Percentiles rank a stretch among this genome's conserved stretches.
phyloP scores from a whole-genome alignment of 2,113 vertebrate species.

The Oreochromis spilurus region DNA sequence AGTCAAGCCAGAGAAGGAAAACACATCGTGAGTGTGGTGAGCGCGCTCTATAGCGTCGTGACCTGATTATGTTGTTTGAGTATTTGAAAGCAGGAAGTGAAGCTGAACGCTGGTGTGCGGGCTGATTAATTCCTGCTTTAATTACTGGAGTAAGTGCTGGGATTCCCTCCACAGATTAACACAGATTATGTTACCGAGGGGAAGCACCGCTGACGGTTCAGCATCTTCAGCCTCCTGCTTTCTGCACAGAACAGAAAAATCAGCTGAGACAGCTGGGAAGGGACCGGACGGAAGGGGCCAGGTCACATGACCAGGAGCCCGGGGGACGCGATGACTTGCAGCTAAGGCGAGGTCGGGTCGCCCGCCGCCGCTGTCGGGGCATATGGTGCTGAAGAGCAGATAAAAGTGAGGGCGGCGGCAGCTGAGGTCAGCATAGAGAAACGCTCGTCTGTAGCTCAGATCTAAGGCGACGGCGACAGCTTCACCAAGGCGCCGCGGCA shows the following conservation, averaged over 20 bases:
- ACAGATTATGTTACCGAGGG: not conserved
- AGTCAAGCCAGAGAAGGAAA: fast-evolving
- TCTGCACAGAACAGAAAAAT: not conserved
- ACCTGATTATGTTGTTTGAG: not conserved
- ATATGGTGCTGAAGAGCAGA: not conserved
- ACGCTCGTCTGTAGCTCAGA: not conserved
- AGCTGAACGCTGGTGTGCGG: not conserved
- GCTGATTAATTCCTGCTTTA: not conserved
- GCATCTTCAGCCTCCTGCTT: not conserved
- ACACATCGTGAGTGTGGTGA: not conserved
- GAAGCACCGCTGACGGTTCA: not conserved
- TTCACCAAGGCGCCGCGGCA: fast-evolving
- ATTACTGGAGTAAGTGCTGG: not conserved
- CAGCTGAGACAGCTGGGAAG: not conserved
- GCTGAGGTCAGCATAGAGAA: not conserved
- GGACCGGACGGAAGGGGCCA: not conserved
- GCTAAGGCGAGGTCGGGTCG: not conserved
- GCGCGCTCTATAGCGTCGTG: not conserved
- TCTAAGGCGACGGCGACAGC: not conserved
- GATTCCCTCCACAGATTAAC: not conserved
- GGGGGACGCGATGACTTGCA: not conserved
- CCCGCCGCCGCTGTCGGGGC: not conserved
- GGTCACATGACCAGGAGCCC: not conserved
- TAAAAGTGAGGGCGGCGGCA: not conserved
- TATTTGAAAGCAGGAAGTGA: not conserved